These are phyloP conservation scores for Hypsibius dujardini DNA, from an alignment of 1,140 invertebrate species.

Conservation along the genomic window DNA sequence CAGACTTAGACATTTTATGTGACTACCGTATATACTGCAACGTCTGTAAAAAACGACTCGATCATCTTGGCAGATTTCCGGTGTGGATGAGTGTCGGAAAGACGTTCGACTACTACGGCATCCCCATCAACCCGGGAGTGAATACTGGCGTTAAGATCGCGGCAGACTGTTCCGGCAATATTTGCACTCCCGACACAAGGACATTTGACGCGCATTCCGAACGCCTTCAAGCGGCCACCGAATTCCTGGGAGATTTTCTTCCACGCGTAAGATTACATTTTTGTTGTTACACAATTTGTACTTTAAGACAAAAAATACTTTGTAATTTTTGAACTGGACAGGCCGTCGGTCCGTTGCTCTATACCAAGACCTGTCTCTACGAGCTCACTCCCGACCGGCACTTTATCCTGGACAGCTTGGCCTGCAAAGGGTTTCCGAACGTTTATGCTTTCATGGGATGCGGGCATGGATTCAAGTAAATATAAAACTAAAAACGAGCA, in stretches of 20 bases:
- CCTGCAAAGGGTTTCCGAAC: constrained; percentile 26
- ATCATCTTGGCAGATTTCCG: constrained; percentile 27
- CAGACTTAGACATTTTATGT: background rate
- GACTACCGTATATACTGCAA: background rate
- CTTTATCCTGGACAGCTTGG: constrained; percentile 29
- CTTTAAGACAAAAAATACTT: too few species aligned
- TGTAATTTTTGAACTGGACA: constrained; percentile 21
- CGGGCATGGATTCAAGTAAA: constrained; percentile 31
- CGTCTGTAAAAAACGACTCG: background rate
- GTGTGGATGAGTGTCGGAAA: constrained; percentile 28
- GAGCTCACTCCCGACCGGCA: constrained; percentile 30
- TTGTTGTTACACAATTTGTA: background rate
- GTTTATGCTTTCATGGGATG: constrained; percentile 30
- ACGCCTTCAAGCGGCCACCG: constrained; percentile 12
- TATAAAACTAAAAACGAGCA: background rate
- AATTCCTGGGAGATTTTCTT: constrained; percentile 20
- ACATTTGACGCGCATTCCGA: constrained; percentile 22
- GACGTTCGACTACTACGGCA: constrained; percentile 28
- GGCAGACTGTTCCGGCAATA: constrained; percentile 22
- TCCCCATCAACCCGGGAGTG: constrained; percentile 27
- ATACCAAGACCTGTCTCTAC: constrained; percentile 31
- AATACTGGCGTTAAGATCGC: constrained; percentile 30
- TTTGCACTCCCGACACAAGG: constrained; percentile 22
- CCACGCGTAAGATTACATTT: constrained; percentile 19
- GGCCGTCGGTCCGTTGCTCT: constrained; percentile 29